phyloP scores from a whole-genome alignment of 2,113 vertebrate genomes.

The Rousettus leschenaultii region DNA sequence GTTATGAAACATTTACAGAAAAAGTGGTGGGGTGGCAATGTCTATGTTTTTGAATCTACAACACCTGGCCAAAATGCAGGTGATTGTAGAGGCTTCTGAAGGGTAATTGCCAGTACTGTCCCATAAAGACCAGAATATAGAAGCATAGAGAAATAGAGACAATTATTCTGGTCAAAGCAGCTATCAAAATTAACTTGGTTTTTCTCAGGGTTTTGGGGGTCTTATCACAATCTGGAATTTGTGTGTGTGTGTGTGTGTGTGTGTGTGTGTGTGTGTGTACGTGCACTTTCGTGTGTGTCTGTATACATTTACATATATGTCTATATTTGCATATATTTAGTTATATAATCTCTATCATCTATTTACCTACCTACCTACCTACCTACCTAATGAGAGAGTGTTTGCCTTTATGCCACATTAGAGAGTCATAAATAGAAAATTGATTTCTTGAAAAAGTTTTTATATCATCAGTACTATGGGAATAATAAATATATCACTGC shows the following conservation, averaged over 20 bases:
- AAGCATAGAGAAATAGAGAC: not conserved
- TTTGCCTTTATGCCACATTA: conserved; percentile 21
- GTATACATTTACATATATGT: no score
- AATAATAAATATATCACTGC: not conserved
- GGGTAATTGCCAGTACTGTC: not conserved
- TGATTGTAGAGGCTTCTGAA: not conserved
- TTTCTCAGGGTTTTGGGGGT: not conserved
- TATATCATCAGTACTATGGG: not conserved
- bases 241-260: not conserved
- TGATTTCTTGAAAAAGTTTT: conserved; percentile 48
- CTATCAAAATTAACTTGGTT: conserved; percentile 7
- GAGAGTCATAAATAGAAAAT: not conserved
- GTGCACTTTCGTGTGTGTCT: no score
- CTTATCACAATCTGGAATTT: not conserved
- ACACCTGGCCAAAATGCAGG: not conserved
- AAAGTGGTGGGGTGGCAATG: not conserved
- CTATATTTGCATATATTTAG: no score
- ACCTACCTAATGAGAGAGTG: no score
- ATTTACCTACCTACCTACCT: no score
- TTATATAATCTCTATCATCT: no score
- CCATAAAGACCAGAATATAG: not conserved
- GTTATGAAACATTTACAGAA: not conserved
- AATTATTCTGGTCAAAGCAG: not conserved
- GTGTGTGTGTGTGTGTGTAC: no score
- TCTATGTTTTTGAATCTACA: not conserved